A percentile compares a stretch with the other conserved stretches of the same genome.
Conservation (phyloP, 2,113 vertebrate genomes). For the Noctilio leporinus region DNA sequence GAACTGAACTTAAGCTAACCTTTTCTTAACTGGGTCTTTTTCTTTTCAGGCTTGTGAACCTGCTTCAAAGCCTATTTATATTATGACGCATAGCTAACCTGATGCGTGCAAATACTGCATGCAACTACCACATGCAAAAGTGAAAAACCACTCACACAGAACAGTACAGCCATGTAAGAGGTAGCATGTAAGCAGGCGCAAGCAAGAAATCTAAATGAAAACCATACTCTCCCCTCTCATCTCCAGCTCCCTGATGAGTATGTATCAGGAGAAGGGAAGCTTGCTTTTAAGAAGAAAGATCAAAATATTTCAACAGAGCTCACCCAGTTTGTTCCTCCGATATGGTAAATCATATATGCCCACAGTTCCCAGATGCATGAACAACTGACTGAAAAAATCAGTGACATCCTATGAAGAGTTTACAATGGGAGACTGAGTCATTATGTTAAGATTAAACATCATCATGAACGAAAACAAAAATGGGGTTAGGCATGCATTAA, state of each 20-base stretch:
- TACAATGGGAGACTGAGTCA: conserved; percentile 43
- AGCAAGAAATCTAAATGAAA: background rate
- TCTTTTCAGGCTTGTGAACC: background rate
- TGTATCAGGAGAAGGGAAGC: background rate
- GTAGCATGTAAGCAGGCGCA: conserved; percentile 17
- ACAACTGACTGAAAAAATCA: conserved; percentile 65
- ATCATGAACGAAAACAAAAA: conserved; percentile 8
- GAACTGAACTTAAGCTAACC: background rate
- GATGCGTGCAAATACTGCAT: background rate
- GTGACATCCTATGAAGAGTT: conserved; percentile 56
- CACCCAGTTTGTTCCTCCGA: conserved; percentile 54
- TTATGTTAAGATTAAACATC: conserved; percentile 2
- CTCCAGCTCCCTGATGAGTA: background rate
- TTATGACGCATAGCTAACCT: background rate
- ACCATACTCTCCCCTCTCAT: background rate
- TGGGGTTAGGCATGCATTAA: background rate
- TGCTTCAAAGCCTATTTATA: background rate
- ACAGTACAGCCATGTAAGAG: background rate
- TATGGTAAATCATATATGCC: conserved; percentile 57
- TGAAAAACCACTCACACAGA: background rate
- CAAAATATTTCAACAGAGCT: conserved; percentile 25
- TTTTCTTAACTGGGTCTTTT: background rate
- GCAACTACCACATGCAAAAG: background rate
- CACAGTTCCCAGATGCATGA: conserved; percentile 60
- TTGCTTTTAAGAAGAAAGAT: conserved; percentile 1